Percentiles rank a stretch among this genome's conserved stretches.
phyloP scores from a whole-genome alignment of 2,113 vertebrate species.

The Calidris pygmaea region DNA sequence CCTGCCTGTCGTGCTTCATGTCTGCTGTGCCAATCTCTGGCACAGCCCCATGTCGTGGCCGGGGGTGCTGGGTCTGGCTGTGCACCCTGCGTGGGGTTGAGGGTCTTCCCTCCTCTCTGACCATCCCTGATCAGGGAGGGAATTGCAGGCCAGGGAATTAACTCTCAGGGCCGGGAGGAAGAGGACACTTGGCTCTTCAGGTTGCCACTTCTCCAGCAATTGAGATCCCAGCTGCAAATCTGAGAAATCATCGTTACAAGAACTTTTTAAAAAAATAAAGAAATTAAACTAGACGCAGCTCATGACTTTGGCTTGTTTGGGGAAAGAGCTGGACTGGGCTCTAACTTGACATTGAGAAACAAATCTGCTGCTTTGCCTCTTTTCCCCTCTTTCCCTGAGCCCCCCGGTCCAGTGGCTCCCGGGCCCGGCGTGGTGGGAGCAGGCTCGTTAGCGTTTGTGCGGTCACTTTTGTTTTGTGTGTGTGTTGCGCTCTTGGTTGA shows the following conservation, averaged over 20 bases:
- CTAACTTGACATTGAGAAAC: neutral
- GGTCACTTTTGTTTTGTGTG: neutral
- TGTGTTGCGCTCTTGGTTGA: conserved; percentile 46
- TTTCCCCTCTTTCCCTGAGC: neutral
- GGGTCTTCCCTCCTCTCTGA: neutral
- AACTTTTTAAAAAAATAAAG: neutral
- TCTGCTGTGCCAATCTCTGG: accelerated
- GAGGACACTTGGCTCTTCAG: accelerated
- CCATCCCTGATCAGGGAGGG: neutral
- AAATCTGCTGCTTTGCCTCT: neutral
- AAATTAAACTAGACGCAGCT: neutral
- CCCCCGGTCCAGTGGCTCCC: neutral
- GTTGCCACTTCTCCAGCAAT: accelerated
- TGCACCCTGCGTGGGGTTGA: accelerated
- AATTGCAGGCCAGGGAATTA: neutral
- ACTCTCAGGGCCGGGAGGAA: neutral
- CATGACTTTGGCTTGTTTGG: neutral
- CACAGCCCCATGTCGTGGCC: accelerated
- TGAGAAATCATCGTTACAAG: neutral
- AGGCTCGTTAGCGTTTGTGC: neutral
- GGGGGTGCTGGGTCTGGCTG: accelerated
- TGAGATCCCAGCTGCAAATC: neutral
- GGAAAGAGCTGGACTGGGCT: neutral
- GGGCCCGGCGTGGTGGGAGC: accelerated
- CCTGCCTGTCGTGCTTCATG: accelerated